Percentiles rank a stretch among this genome's conserved stretches.
These are phyloP conservation scores for Sprattus sprattus DNA, from an alignment of 2,113 vertebrate genomes.

Conservation along the genomic window DNA sequence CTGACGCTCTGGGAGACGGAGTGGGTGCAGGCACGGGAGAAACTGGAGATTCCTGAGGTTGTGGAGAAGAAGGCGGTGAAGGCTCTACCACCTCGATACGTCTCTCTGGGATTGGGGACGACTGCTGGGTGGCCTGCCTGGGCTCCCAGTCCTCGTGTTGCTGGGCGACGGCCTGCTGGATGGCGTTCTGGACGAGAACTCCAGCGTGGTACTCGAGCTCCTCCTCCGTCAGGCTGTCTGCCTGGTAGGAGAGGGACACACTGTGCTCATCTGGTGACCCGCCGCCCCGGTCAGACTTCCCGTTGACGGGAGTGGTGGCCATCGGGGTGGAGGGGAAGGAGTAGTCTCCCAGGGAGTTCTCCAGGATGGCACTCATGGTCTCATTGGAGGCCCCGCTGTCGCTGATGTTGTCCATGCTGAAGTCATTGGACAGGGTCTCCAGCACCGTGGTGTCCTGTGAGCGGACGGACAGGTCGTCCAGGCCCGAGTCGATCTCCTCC, in stretches of 20 bases:
- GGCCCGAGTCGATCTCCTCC: constrained; percentile 90
- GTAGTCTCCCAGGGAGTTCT: constrained; percentile 76
- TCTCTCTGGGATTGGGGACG: constrained; percentile 46
- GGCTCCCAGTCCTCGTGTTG: constrained; percentile 70
- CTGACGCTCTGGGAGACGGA: constrained; percentile 76
- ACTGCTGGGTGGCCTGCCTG: constrained; percentile 33
- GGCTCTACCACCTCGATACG: constrained; percentile 36
- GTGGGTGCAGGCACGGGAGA: constrained; percentile 70
- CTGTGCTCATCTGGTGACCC: constrained; percentile 74
- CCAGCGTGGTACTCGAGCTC: constrained; percentile 89
- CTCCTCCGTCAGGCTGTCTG: constrained; percentile 72
- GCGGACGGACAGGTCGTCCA: constrained; percentile 89
- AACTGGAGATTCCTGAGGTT: constrained; percentile 54
- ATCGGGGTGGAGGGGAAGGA: constrained; percentile 83
- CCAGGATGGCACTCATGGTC: constrained; percentile 78
- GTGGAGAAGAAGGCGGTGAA: constrained; percentile 15
- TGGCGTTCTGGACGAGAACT: constrained; percentile 87
- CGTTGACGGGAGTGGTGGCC: constrained; percentile 76
- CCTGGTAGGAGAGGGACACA: constrained; percentile 63
- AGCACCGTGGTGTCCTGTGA: constrained; percentile 89
- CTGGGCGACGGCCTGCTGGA: constrained; percentile 87
- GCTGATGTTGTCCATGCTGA: constrained; percentile 91
- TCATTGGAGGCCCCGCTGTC: constrained; percentile 91
- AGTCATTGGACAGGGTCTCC: constrained; percentile 84
- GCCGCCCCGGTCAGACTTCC: constrained; percentile 65